A percentile compares a stretch with the other conserved stretches of the same genome.
Evolutionary conservation across 2,797 vertebrate genomes (phyloP).

Genomic region (Falco columbarius): DNA sequence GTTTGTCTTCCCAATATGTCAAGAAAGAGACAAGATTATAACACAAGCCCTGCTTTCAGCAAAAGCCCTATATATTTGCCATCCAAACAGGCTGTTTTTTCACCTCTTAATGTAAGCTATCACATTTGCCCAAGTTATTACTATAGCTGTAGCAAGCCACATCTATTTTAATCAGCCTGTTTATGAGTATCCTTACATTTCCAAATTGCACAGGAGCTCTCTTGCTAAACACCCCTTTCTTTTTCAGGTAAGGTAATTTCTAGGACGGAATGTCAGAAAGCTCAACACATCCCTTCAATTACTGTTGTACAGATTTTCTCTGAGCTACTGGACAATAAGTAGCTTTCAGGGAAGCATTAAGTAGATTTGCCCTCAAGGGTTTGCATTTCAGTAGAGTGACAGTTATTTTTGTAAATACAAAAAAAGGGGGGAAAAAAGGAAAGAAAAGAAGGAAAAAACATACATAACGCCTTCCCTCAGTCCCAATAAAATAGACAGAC

Average conservation of each 20-base stretch:
- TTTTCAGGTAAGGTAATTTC: slow-evolving; percentile 60
- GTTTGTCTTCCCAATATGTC: slow-evolving; percentile 37
- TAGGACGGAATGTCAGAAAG: slow-evolving; percentile 47
- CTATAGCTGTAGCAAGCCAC: not conserved
- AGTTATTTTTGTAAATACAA: slow-evolving; percentile 73
- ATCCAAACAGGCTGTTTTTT: slow-evolving; percentile 7
- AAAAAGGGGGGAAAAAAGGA: not conserved
- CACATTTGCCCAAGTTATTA: not conserved
- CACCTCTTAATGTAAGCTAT: slow-evolving; percentile 5
- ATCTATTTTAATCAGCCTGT: slow-evolving; percentile 44
- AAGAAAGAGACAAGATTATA: slow-evolving; percentile 33
- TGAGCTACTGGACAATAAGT: slow-evolving; percentile 70
- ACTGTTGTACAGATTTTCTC: slow-evolving; percentile 62
- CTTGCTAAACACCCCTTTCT: not conserved
- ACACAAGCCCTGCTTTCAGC: slow-evolving; percentile 6
- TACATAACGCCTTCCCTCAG: not conserved
- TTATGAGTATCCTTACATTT: not conserved
- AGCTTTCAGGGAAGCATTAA: slow-evolving; percentile 75
- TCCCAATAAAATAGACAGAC: slow-evolving; percentile 29
- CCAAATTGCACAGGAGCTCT: not conserved
- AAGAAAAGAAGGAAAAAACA: not conserved
- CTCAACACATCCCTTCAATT: slow-evolving; percentile 56
- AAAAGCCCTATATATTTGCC: not conserved
- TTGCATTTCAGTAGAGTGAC: slow-evolving; percentile 70
- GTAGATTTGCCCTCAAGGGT: slow-evolving; percentile 72